Base-by-base conservation (phyloP, 2,888 invertebrate species). In the Pseudococcus viburni region DNA sequence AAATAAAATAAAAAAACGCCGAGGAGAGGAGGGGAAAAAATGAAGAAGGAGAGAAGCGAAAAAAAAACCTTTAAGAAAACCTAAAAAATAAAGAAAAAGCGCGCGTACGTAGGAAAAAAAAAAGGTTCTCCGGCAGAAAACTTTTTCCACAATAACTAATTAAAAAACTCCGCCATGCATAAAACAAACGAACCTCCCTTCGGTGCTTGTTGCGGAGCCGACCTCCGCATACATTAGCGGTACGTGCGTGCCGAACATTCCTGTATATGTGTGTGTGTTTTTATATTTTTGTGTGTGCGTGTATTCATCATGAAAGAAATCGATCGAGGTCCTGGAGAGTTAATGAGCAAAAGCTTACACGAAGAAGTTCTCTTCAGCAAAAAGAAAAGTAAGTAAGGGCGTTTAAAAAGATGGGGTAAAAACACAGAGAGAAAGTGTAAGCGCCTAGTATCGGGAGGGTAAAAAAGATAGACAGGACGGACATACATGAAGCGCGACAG, bases 251-350 rank as follows among this genome's bases (percentile, higher is more conserved):
- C 87, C 87, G 87, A 87, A 87, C 87, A 87, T 87, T 87, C 87
- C 73, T 48, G 22, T 77, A 73, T n/a, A 77, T 73, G 87, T 87
- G 87, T 85, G 85, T 87, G 87, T 77, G 87, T 87, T 73, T 87
- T 87, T 87, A 87, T 87, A 87, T 87, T 73, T 77, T 87, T 15
- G 87, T 77, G 87, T 87, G 87, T 87, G 87, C 87, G 87, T 87
- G 87, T 87, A 87, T 87, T 89, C 89, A 87, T 89, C 89, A 89
- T 89, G 89, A 89, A 89, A 89, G 89, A 89, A 89, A 89, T 89
- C 89, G 89, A 89, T 89, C 89, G 89, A 89, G 89, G 89, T 89
- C 89, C 89, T 89, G 89, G 89, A 89, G 89, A 89, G 89, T 89
- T 89, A 89, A 89, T 89, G 89, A 89, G 89, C 89, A 88, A 89